phyloP scores from a whole-genome alignment of 2,797 vertebrate genomes.

The Xyrichtys novacula region DNA sequence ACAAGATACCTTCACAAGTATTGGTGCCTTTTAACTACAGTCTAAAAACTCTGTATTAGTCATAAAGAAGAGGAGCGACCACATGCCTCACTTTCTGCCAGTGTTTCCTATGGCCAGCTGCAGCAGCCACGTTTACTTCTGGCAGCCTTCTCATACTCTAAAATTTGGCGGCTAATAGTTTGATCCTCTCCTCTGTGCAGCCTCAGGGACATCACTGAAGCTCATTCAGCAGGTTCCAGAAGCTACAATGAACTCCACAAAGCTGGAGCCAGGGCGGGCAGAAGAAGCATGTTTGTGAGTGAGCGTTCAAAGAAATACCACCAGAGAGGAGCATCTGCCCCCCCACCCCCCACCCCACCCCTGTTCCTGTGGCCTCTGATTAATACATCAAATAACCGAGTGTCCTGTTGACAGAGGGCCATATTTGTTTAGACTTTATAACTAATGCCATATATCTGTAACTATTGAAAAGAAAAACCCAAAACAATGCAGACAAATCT shows the following conservation, averaged over 20 bases:
- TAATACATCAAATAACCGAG: neutral
- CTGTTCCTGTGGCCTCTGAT: neutral
- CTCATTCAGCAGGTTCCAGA: slow-evolving; percentile 11
- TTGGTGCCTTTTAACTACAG: neutral
- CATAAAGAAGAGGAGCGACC: neutral
- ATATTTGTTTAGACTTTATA: no score
- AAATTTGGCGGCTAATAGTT: slow-evolving; percentile 8
- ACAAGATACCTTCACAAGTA: neutral
- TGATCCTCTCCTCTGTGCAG: slow-evolving; percentile 1
- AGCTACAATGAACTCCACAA: neutral
- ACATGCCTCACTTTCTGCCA: neutral
- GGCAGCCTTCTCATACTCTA: neutral
- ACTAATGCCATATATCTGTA: neutral
- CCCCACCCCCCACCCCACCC: no score
- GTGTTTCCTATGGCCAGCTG: neutral
- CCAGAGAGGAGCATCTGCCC: neutral
- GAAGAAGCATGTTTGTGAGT: neutral
- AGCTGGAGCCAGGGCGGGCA: neutral
- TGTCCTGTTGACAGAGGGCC: no score
- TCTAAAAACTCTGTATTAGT: neutral
- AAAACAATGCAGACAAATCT: neutral
- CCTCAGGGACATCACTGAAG: slow-evolving; percentile 4
- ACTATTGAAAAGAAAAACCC: neutral
- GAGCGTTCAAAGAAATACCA: neutral
- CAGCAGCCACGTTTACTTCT: neutral